Conservation (phyloP, 2,888 invertebrate species). For the Megalurothrips usitatus region DNA sequence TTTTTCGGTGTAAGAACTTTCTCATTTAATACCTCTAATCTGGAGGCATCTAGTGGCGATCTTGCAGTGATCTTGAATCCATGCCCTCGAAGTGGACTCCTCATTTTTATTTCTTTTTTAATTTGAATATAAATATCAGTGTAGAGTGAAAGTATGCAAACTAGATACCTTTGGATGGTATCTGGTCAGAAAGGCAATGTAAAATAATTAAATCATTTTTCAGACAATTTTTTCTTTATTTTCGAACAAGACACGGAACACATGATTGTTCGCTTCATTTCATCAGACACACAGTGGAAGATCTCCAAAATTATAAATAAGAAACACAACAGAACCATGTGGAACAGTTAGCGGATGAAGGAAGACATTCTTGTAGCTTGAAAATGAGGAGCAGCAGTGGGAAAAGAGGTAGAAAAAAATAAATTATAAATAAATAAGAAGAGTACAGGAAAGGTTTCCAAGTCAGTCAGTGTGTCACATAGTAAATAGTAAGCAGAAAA, state of each 20-base stretch:
- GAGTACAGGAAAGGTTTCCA: background rate
- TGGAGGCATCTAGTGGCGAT: too few relatives aligned
- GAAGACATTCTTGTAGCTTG: slow-evolving; percentile 11
- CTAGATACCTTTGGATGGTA: too few relatives aligned
- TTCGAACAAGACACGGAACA: slow-evolving; percentile 19
- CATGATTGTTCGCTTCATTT: slow-evolving; percentile 19
- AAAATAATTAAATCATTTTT: background rate
- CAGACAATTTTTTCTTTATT: slow-evolving; percentile 15
- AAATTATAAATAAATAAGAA: slow-evolving; percentile 12
- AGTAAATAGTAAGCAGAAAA: slow-evolving; percentile 7
- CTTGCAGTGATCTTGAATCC: too few relatives aligned
- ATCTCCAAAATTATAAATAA: slow-evolving; percentile 27
- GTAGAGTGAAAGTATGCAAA: too few relatives aligned
- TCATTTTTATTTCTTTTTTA: too few relatives aligned
- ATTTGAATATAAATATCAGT: too few relatives aligned
- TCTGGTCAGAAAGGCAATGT: too few relatives aligned
- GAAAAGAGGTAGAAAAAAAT: slow-evolving; percentile 2
- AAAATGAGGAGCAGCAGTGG: background rate
- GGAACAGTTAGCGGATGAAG: slow-evolving; percentile 19
- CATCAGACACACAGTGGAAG: slow-evolving; percentile 26
- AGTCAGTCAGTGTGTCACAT: slow-evolving; percentile 19
- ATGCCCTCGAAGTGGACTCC: too few relatives aligned
- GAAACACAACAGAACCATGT: slow-evolving; percentile 20
- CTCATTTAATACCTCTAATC: too few relatives aligned
- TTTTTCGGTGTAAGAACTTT: too few relatives aligned